phyloP scores from a whole-genome alignment of 2,888 invertebrate species.

The Tinea trinotella region DNA sequence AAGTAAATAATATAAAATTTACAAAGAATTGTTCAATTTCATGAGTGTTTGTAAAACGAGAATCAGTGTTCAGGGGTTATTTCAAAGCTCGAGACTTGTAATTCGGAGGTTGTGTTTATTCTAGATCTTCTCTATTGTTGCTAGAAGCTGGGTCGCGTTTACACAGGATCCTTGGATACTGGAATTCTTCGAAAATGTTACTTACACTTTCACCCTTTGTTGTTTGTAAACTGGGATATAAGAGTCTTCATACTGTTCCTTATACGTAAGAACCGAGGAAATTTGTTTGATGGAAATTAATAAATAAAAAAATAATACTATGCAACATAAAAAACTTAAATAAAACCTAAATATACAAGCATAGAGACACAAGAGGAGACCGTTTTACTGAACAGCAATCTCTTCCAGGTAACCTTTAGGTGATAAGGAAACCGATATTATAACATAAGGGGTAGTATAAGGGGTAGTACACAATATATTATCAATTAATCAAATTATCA shows the following conservation, averaged over 20 bases:
- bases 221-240: neutral
- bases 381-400: too few species aligned
- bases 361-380: neutral
- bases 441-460: too few species aligned
- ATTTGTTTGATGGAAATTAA: neutral
- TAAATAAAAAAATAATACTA: neutral
- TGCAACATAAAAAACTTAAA: neutral
- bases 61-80: neutral
- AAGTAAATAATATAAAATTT: too few species aligned
- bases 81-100: slow-evolving; percentile 4
- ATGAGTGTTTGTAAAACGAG: neutral
- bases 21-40: too few species aligned
- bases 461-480: too few species aligned
- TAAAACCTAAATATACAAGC: neutral
- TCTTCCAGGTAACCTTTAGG: too few species aligned
- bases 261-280: neutral
- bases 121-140: slow-evolving; percentile 14
- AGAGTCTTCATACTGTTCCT: neutral
- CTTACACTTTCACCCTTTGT: neutral
- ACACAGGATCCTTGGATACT: slow-evolving; percentile 10
- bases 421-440: too few species aligned
- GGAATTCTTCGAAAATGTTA: slow-evolving; percentile 1
- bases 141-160: slow-evolving; percentile 6
- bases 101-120: slow-evolving; percentile 11
- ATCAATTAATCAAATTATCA: too few species aligned